Conservation (phyloP, 2,113 vertebrate genomes). For the Tautogolabrus adspersus region DNA sequence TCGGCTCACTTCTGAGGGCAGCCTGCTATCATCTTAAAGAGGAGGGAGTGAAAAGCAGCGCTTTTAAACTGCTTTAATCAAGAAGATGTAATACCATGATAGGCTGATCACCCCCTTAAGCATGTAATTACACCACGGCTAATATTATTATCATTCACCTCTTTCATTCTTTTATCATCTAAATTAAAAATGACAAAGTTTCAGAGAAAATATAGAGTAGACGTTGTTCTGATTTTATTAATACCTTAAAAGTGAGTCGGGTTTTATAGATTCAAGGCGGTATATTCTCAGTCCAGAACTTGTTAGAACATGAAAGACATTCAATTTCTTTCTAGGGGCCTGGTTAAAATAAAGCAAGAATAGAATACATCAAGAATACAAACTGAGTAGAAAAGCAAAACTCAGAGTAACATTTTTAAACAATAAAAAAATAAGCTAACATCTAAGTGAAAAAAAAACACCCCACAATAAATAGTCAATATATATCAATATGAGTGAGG, state of each 20-base stretch:
- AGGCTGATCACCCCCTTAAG: conserved; percentile 61
- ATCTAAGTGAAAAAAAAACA: too few relatives aligned
- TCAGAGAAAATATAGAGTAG: not conserved
- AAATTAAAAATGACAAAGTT: not conserved
- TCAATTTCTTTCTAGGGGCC: too few relatives aligned
- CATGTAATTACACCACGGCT: conserved; percentile 59
- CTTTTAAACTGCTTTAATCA: conserved; percentile 73
- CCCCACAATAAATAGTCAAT: too few relatives aligned
- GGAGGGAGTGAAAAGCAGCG: conserved; percentile 60
- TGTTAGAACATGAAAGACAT: not conserved
- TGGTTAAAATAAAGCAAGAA: too few relatives aligned
- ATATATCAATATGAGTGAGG: too few relatives aligned
- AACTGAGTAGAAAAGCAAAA: too few relatives aligned
- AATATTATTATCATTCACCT: conserved; percentile 30
- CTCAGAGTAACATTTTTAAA: too few relatives aligned
- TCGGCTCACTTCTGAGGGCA: conserved; percentile 69
- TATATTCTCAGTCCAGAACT: not conserved
- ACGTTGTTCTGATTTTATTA: not conserved
- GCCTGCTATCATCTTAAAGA: conserved; percentile 76
- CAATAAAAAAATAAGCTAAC: too few relatives aligned
- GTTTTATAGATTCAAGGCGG: too few relatives aligned
- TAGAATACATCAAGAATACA: too few relatives aligned
- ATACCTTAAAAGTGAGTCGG: too few relatives aligned
- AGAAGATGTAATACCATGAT: conserved; percentile 67
- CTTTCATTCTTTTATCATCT: conserved; percentile 22